A percentile compares a stretch with the other conserved stretches of the same genome.
These are phyloP conservation scores for Holocentrus rufus DNA, from an alignment of 2,797 vertebrate species.

Conservation along the genomic window DNA sequence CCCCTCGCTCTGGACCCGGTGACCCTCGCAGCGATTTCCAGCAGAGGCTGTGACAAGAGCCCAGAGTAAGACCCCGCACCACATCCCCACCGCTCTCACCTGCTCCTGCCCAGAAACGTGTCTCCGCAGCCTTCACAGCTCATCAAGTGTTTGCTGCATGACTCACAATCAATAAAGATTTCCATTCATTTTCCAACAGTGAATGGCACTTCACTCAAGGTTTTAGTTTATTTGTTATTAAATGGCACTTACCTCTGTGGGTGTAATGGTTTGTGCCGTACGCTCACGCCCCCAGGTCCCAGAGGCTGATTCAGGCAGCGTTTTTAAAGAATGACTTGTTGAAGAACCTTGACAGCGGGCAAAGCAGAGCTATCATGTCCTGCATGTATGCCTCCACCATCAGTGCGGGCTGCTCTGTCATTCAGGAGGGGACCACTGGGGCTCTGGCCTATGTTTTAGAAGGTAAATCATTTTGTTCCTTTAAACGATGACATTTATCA, in stretches of 20 bases:
- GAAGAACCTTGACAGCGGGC: constrained; percentile 78
- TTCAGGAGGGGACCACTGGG: constrained; percentile 79
- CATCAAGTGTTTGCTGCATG: background rate
- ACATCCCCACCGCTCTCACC: constrained; percentile 33
- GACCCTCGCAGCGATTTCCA: constrained; percentile 65
- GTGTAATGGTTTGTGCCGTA: background rate
- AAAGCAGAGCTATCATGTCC: constrained; percentile 75
- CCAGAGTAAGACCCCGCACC: constrained; percentile 74
- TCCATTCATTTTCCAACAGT: constrained; percentile 3
- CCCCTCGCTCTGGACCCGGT: constrained; percentile 70
- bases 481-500: constrained; percentile 29
- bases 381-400: constrained; percentile 73
- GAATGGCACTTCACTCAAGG: constrained; percentile 11
- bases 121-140: constrained; percentile 21
- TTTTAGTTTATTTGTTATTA: constrained; percentile 15
- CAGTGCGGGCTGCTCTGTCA: constrained; percentile 74
- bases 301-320: constrained; percentile 74
- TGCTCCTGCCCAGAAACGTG: constrained; percentile 21
- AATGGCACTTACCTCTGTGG: constrained; percentile 14
- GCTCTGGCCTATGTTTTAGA: constrained; percentile 81
- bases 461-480: constrained; percentile 69
- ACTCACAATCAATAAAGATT: constrained; percentile 23
- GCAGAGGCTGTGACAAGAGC: constrained; percentile 79
- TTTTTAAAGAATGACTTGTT: constrained; percentile 80
- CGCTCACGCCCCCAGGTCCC: constrained; percentile 68